These are phyloP conservation scores for Melanophora roralis DNA, from an alignment of 2,888 invertebrate genomes.

Conservation along the genomic window DNA sequence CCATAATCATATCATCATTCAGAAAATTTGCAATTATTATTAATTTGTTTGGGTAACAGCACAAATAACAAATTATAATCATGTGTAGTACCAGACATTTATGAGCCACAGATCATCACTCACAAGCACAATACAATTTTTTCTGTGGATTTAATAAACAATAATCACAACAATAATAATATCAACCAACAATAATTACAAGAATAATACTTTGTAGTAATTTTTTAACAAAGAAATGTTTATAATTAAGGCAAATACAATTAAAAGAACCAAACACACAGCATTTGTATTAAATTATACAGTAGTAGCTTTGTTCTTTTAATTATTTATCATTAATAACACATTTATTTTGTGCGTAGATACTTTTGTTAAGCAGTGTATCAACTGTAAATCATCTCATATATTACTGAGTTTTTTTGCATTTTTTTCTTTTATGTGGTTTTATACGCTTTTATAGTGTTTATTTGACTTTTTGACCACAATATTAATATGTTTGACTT, in stretches of 20 bases:
- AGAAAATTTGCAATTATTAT: constrained; percentile 39
- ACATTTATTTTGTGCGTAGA: neutral
- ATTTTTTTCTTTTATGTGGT: neutral
- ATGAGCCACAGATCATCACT: neutral
- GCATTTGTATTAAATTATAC: neutral
- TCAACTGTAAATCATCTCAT: constrained; percentile 34
- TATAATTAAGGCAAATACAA: neutral
- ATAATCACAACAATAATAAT: neutral
- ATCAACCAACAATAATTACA: neutral
- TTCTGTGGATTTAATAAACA: neutral
- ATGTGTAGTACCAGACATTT: neutral
- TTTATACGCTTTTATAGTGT: neutral
- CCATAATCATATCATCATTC: neutral
- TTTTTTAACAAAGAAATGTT: neutral
- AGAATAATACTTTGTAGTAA: neutral
- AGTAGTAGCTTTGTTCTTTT: neutral
- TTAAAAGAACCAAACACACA: neutral
- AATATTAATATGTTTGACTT: constrained; percentile 26
- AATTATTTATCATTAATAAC: neutral
- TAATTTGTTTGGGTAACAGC: constrained; percentile 3
- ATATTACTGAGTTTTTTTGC: constrained; percentile 17
- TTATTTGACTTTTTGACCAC: constrained; percentile 38
- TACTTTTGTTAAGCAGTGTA: constrained; percentile 33
- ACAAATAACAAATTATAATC: neutral
- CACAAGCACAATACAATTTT: neutral